phyloP scores from a whole-genome alignment of 1,140 invertebrate genomes.

The Aphaenogaster floridana region DNA sequence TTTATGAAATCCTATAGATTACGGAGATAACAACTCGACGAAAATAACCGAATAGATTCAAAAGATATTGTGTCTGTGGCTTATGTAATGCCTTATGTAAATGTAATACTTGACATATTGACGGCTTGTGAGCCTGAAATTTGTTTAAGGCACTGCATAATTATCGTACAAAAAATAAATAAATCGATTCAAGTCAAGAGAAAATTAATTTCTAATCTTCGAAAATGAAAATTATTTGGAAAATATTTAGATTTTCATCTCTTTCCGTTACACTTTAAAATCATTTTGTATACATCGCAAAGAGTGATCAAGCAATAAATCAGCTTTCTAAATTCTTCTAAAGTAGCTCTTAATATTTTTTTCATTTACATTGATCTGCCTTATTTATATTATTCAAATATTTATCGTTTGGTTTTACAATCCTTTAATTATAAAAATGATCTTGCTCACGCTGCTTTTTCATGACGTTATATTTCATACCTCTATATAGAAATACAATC shows the following conservation, averaged over 20 bases:
- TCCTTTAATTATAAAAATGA: background rate
- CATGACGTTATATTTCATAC: background rate
- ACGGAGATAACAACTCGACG: background rate
- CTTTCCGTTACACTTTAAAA: background rate
- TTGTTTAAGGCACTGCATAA: background rate
- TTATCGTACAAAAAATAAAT: background rate
- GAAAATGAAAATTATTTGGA: background rate
- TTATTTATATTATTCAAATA: background rate
- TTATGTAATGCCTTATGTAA: slow-evolving; percentile 16
- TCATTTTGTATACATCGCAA: background rate
- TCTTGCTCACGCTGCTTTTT: background rate
- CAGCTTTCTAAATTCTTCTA: background rate
- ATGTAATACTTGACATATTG: background rate
- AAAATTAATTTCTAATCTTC: background rate
- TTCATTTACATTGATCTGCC: background rate
- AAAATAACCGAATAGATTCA: slow-evolving; percentile 2
- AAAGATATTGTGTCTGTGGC: background rate
- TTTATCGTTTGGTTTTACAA: background rate
- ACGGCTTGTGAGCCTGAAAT: background rate
- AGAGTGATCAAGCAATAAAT: background rate
- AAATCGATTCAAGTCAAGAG: background rate
- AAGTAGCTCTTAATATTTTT: background rate
- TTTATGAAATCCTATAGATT: background rate
- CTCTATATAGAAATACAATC: background rate
- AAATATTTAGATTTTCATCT: background rate